Base-by-base conservation (phyloP, 2,888 invertebrate genomes). In the Agonopterix alstromeriana region DNA sequence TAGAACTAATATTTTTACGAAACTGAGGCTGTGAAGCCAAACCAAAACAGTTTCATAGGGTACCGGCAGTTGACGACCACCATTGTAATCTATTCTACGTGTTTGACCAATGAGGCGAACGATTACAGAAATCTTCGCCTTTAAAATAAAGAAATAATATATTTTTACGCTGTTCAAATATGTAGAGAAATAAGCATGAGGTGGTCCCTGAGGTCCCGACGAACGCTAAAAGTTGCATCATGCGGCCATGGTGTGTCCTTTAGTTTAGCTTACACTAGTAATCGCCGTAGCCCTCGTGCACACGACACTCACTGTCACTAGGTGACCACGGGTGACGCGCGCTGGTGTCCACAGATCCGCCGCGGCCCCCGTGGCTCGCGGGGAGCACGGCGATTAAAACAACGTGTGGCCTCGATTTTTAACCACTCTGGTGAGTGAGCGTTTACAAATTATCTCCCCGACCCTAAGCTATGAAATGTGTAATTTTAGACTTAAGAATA, bases 391-490 rank as follows among this genome's bases (percentile, higher is more conserved):
- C 78, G 80, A 76, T 77, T 74, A 65, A 55, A 52, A 27, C 27
- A 60, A 57, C 49, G 67, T 68, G 70, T 85, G 86, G 87, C 86
- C 87, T 87, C 87, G 86, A 86, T 87, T 87, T 86, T 82, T 72
- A 82, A 78, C 65, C 65, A 57, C 66, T 65, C 65, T 58, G 58
- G 63, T 63, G 61, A 59, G 70, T 65, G 70, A 66, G 66, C 67
- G 69, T 65, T 66, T 68, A 61, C 56, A 56, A 67, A 62, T 27
- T 41, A 35, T 62, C 66, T 58, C 57, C 66, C 62, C 58, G 83
- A 84, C 83, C 85, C 86, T 79, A 70, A 76, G 67, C 85, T 81
- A 72, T 84, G 85, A 85, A 86, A 85, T 86, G 86, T 86, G 85
- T 82, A 84, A 86, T 82, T 82, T 65, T 79, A 79, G 60, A 57